These are phyloP conservation scores for Ichneumon xanthorius DNA, from an alignment of 2,888 invertebrate genomes.

Conservation along the genomic window DNA sequence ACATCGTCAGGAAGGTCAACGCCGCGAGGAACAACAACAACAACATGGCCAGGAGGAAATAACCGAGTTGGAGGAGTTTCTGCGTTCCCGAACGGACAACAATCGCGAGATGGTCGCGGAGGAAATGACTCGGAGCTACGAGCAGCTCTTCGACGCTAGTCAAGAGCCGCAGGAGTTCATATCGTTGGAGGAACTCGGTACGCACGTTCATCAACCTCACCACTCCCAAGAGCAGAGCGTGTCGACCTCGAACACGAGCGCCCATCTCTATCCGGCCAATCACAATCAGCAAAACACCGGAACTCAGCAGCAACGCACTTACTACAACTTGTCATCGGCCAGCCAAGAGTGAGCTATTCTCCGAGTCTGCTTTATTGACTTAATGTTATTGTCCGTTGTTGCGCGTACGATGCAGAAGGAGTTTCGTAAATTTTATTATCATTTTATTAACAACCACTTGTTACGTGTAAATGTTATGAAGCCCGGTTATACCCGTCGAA, in stretches of 20 bases:
- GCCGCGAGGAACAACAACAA: conserved; percentile 51
- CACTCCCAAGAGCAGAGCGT: conserved; percentile 69
- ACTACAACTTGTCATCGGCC: conserved; percentile 78
- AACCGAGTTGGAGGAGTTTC: conserved; percentile 69
- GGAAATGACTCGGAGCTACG: conserved; percentile 81
- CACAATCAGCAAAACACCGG: conserved; percentile 50
- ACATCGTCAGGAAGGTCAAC: conserved; percentile 56
- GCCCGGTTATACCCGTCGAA: no score
- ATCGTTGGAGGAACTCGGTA: conserved; percentile 79
- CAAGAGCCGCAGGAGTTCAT: conserved; percentile 81
- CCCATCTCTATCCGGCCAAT: conserved; percentile 64
- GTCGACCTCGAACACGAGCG: conserved; percentile 66
- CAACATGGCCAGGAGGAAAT: background rate
- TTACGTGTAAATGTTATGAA: no score
- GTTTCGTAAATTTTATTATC: no score
- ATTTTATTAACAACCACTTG: no score
- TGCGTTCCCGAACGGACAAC: conserved; percentile 70
- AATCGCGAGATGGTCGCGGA: conserved; percentile 80
- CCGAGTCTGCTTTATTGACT: background rate
- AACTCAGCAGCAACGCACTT: conserved; percentile 69
- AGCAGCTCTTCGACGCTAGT: conserved; percentile 78
- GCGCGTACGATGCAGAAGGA: background rate
- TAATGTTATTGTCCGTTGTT: background rate
- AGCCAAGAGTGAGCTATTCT: conserved; percentile 80
- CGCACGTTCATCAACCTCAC: conserved; percentile 74